Conservation (phyloP, 1,140 invertebrate genomes). For the Nymphalis io region DNA sequence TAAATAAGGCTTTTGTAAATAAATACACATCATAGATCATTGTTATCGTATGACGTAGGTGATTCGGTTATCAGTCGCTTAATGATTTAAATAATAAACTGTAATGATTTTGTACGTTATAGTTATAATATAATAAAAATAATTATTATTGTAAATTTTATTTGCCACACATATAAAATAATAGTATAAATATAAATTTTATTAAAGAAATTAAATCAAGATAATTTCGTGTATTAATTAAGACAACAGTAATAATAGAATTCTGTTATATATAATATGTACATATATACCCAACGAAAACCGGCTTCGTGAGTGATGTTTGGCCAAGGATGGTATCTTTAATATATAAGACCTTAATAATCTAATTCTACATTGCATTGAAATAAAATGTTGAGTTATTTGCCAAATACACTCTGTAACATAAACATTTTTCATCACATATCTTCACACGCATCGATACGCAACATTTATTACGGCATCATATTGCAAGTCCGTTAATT, state of each 20-base stretch:
- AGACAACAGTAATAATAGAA: too few relatives aligned
- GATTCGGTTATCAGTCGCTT: background rate
- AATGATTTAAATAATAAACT: background rate
- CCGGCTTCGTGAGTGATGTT: too few relatives aligned
- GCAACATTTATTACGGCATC: conserved; percentile 75
- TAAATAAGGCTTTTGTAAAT: conserved; percentile 49
- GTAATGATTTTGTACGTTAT: background rate
- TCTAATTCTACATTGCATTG: background rate
- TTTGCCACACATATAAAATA: too few relatives aligned
- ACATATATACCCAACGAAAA: too few relatives aligned
- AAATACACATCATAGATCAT: conserved; percentile 12
- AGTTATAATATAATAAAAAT: too few relatives aligned
- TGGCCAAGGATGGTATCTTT: too few relatives aligned
- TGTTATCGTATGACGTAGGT: background rate
- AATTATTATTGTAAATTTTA: too few relatives aligned
- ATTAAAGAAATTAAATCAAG: too few relatives aligned
- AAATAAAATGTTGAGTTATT: conserved; percentile 5
- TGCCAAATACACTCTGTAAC: conserved; percentile 25
- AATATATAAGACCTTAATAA: background rate
- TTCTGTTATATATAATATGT: too few relatives aligned
- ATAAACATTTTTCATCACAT: conserved; percentile 74
- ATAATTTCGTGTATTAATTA: too few relatives aligned
- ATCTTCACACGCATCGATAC: conserved; percentile 78
- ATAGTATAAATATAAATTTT: too few relatives aligned
- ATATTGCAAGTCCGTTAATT: conserved; percentile 41